Evolutionary conservation across 1,140 invertebrate genomes (phyloP), one percentile per base, ranked within the genome.

Genomic region (Diplogasteroides magnus): DNA sequence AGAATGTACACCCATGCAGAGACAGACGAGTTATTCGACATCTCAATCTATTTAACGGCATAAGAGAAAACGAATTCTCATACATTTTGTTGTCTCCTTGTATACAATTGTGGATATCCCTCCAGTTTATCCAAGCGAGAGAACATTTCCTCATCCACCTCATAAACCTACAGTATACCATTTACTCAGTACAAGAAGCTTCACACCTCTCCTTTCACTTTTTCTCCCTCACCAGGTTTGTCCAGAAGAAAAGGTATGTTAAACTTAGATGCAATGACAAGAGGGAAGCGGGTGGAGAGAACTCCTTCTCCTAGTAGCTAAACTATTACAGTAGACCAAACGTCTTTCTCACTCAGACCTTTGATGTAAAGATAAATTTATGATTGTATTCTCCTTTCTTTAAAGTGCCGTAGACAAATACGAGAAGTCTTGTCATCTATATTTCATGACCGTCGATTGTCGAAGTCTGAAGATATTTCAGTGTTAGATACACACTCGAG

Each of bases 381-480:
- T 93, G 88, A 84, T 94, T 94, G 0, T 92, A 92, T 84, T 94
- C 90, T 31, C 89, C 89, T 56, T 85, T 85, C 86, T 94, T 94
- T 27, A 95, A 81, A 0, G 92, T 94, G 13, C 93, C 92, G 83
- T 94, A 96, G 0, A 94, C 90, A 84, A 95, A 96, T 2, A 94
- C 88, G 11, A 28, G 19, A 11, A 6, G 37, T 48, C 37, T 48
- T 48, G 6, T 19, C 37, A 48, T 48, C 37, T 48, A 48, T 48
- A 48, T 6, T 48, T 11, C 37, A 48, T 19, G 6, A 19, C 19
- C 37, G 37, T 48, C 37, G 19, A n/a, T n/a, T n/a, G n/a, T n/a
- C n/a, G n/a, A n/a, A n/a, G n/a, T n/a, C n/a, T n/a, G n/a, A n/a
- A n/a, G n/a, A n/a, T n/a, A n/a, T n/a, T n/a, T n/a, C n/a, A n/a